These are phyloP conservation scores for Astyanax mexicanus DNA, from an alignment of 2,797 vertebrate species.

Conservation along the genomic window DNA sequence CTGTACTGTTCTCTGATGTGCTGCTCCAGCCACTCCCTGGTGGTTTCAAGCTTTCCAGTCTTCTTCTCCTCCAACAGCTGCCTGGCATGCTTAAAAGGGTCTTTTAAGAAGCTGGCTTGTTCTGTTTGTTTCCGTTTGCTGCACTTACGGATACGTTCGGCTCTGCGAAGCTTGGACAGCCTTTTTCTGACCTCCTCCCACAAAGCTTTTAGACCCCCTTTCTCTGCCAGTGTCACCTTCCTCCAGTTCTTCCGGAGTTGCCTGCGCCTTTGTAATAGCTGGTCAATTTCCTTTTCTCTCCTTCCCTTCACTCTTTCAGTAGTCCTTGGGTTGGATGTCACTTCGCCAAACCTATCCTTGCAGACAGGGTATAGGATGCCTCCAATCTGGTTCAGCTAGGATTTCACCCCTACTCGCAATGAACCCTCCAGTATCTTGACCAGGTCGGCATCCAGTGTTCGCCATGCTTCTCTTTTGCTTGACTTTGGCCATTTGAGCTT, in stretches of 20 bases:
- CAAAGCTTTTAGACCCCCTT: no score
- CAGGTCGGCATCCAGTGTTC: no score
- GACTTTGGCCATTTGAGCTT: constrained; percentile 24
- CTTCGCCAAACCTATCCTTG: constrained; percentile 12
- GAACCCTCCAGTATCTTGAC: not conserved
- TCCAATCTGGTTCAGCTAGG: constrained; percentile 21
- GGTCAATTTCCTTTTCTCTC: constrained; percentile 32
- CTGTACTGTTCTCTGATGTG: constrained; percentile 13
- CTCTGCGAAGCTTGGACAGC: constrained; percentile 10
- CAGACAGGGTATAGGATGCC: constrained; percentile 29
- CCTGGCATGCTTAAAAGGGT: no score
- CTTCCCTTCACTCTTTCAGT: constrained; percentile 25
- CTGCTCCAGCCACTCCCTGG: no score
- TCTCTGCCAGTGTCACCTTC: no score
- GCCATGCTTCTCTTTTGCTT: constrained; percentile 26
- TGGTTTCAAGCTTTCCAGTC: no score
- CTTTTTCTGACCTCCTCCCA: not conserved
- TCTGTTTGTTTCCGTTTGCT: constrained; percentile 9
- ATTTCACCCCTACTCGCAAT: not conserved
- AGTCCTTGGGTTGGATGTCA: constrained; percentile 6
- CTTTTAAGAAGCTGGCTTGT: constrained; percentile 19
- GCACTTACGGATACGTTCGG: not conserved
- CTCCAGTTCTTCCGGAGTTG: no score
- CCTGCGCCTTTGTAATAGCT: constrained; percentile 7
- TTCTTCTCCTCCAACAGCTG: no score